A percentile compares a stretch with the other conserved stretches of the same genome.
phyloP scores from a whole-genome alignment of 2,888 invertebrate genomes.

The Philereme vetulata region DNA sequence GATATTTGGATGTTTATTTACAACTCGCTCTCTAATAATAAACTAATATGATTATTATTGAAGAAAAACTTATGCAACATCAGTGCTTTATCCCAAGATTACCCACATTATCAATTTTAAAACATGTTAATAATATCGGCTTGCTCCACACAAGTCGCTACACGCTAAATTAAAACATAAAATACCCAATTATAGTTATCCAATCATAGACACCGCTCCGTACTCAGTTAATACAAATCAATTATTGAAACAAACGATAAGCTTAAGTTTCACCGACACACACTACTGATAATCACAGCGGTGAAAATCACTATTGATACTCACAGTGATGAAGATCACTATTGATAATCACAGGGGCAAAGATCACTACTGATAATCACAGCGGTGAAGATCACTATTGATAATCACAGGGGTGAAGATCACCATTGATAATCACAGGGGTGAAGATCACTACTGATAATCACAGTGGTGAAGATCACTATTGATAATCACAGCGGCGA shows the following conservation, averaged over 20 bases:
- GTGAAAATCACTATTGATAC: constrained; percentile 40
- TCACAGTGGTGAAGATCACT: neutral
- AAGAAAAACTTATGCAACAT: constrained; percentile 76
- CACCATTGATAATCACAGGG: constrained; percentile 2
- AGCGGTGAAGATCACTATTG: constrained; percentile 38
- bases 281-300: constrained; percentile 56
- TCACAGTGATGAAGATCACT: neutral
- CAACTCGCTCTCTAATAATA: constrained; percentile 79
- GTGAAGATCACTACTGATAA: no score
- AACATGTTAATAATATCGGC: constrained; percentile 73
- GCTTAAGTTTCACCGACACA: constrained; percentile 57
- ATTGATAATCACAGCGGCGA: neutral
- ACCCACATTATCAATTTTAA: constrained; percentile 72
- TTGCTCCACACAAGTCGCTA: constrained; percentile 67
- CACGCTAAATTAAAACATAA: constrained; percentile 71
- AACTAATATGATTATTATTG: constrained; percentile 75
- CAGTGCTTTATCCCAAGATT: constrained; percentile 71
- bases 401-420: constrained; percentile 58
- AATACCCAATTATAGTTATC: constrained; percentile 73
- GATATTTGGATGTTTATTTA: constrained; percentile 83
- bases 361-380: neutral
- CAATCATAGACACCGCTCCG: constrained; percentile 47
- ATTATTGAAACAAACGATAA: constrained; percentile 42
- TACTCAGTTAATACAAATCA: constrained; percentile 57
- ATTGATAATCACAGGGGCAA: neutral